phyloP scores from a whole-genome alignment of 2,113 vertebrate genomes.

The Toxostoma redivivum region DNA sequence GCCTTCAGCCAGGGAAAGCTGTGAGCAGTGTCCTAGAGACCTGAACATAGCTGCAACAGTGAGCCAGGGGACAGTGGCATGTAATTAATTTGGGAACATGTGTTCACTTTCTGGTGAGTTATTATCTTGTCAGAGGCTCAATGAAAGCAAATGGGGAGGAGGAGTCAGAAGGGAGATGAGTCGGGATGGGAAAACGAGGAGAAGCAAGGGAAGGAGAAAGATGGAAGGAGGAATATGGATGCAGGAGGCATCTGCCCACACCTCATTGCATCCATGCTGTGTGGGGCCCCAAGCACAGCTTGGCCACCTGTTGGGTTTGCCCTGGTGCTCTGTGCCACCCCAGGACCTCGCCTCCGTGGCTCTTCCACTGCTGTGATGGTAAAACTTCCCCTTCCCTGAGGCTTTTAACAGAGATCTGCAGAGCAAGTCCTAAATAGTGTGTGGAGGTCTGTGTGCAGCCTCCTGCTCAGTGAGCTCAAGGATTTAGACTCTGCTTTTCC shows the following conservation, averaged over 20 bases:
- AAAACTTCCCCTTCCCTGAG: not conserved
- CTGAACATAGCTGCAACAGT: not conserved
- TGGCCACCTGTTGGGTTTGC: not conserved
- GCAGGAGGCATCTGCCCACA: not conserved
- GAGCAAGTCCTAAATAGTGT: rapidly evolving
- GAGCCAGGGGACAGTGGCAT: not conserved
- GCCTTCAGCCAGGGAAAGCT: not conserved
- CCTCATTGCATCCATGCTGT: rapidly evolving
- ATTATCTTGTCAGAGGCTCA: conserved; percentile 14
- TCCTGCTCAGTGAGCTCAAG: not conserved
- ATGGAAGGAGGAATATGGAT: not conserved
- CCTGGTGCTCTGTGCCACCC: not conserved
- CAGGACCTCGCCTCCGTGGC: rapidly evolving
- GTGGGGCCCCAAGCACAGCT: not conserved
- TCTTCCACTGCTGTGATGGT: not conserved
- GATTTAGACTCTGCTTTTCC: not conserved
- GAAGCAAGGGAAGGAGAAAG: not conserved
- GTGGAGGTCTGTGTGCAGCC: rapidly evolving
- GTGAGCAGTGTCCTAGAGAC: not conserved
- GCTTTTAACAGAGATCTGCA: not conserved
- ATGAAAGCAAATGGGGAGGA: not conserved
- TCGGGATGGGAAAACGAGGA: rapidly evolving
- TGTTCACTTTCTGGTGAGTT: conserved; percentile 7
- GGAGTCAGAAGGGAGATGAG: not conserved
- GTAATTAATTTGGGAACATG: not conserved